Conservation (phyloP, 2,113 vertebrate species). For the Vulpes vulpes region DNA sequence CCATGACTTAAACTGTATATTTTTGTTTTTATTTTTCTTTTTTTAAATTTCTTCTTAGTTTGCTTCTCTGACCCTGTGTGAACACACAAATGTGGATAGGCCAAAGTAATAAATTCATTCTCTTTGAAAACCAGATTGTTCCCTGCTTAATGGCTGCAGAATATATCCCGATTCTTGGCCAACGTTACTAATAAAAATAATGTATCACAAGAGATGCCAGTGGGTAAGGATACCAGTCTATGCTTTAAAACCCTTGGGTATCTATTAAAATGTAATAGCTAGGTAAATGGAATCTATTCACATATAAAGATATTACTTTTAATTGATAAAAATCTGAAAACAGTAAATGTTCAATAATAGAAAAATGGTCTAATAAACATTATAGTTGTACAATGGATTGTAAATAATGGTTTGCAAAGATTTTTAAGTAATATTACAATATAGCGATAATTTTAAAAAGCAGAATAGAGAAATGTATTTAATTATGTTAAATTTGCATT, state of each 20-base stretch:
- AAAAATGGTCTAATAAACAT: neutral
- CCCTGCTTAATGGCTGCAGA: neutral
- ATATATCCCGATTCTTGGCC: neutral
- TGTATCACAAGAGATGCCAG: slow-evolving; percentile 22
- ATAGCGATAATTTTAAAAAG: slow-evolving; percentile 47
- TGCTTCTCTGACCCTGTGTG: neutral
- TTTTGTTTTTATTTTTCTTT: slow-evolving; percentile 3
- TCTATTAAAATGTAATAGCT: neutral
- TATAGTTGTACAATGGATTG: neutral
- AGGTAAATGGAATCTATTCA: neutral
- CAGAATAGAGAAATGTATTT: neutral
- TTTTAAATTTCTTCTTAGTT: neutral
- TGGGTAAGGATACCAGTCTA: neutral
- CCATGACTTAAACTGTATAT: neutral
- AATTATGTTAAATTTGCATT: neutral
- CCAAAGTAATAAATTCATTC: neutral
- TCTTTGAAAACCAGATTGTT: neutral
- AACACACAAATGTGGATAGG: slow-evolving; percentile 21
- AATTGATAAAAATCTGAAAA: neutral
- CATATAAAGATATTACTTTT: slow-evolving; percentile 9
- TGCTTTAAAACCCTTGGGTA: neutral
- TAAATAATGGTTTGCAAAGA: slow-evolving; percentile 35
- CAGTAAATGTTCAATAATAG: neutral
- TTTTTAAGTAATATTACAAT: slow-evolving; percentile 10
- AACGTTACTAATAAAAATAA: slow-evolving; percentile 22